Evolutionary conservation across 2,113 vertebrate species (phyloP).

Genomic region (Hassar affinis): DNA sequence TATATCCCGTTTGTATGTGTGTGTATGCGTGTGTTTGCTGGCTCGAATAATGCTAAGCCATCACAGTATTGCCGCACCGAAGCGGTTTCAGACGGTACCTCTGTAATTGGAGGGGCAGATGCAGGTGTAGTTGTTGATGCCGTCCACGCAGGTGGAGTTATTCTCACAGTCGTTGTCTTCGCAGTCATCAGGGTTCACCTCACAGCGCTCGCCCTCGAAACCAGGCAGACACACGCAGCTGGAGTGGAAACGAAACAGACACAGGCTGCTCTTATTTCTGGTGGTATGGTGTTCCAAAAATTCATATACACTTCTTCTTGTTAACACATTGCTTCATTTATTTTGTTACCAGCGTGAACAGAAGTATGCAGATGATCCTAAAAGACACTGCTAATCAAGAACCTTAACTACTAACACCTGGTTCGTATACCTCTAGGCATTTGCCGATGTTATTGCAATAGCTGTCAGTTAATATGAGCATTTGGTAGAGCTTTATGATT

Average conservation of each 20-base stretch:
- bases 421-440: background rate
- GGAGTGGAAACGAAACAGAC: background rate
- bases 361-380: background rate
- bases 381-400: background rate
- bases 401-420: background rate
- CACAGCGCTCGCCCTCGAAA: slow-evolving; percentile 87
- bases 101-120: slow-evolving; percentile 88
- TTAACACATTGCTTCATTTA: background rate
- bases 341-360: background rate
- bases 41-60: background rate
- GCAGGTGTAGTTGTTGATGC: slow-evolving; percentile 93
- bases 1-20: slow-evolving; percentile 1
- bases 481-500: too few relatives aligned
- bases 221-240: slow-evolving; percentile 88
- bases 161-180: slow-evolving; percentile 97
- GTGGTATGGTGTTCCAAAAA: background rate
- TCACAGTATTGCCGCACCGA: background rate
- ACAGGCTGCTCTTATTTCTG: background rate
- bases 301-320: too few relatives aligned
- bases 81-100: slow-evolving; percentile 67
- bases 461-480: too few relatives aligned
- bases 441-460: background rate
- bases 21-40: background rate
- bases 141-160: slow-evolving; percentile 91
- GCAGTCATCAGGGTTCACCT: slow-evolving; percentile 91